Evolutionary conservation across 2,113 vertebrate species (phyloP).

Genomic region (Elachura formosa): DNA sequence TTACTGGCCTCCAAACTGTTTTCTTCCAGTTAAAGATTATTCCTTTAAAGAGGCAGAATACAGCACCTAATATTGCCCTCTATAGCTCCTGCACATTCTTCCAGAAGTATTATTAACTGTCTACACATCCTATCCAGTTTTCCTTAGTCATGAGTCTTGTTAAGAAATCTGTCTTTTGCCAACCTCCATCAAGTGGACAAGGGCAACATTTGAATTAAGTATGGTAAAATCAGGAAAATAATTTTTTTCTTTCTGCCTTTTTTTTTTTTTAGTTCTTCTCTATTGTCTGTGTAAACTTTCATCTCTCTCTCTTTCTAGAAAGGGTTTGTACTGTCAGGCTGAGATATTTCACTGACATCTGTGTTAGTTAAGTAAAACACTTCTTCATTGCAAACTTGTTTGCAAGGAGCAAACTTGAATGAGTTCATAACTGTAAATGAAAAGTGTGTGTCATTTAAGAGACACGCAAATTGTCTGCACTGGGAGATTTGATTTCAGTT

Average conservation of each 20-base stretch:
- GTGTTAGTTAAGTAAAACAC: background rate
- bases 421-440: background rate
- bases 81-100: background rate
- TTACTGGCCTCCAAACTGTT: background rate
- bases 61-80: background rate
- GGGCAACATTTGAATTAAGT: background rate
- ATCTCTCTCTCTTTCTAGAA: background rate
- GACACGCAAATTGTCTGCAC: background rate
- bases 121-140: background rate
- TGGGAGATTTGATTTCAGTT: background rate
- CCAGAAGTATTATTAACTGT: background rate
- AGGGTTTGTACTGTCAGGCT: background rate
- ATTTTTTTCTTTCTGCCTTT: background rate
- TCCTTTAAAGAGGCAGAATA: background rate
- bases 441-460: background rate
- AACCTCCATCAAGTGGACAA: background rate
- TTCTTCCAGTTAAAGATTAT: background rate
- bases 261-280: background rate
- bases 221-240: background rate
- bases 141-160: background rate
- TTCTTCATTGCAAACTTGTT: background rate
- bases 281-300: background rate
- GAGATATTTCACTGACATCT: background rate
- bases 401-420: background rate
- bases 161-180: background rate